Evolutionary conservation across 2,113 vertebrate species (phyloP).

Genomic region (Otolemur garnettii): DNA sequence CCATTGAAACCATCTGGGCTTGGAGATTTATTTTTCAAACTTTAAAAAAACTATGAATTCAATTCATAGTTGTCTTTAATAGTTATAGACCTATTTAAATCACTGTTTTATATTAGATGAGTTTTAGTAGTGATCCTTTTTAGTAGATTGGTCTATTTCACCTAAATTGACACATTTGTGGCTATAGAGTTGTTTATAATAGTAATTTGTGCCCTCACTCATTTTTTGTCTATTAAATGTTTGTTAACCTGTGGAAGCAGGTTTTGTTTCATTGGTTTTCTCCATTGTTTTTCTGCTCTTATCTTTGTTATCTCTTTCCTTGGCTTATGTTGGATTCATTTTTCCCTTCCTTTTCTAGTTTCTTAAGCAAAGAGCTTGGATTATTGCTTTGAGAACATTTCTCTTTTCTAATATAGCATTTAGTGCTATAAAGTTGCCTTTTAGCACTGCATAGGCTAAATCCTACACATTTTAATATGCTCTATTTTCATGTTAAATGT

Average conservation of each 20-base stretch:
- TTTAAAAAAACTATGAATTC: not conserved
- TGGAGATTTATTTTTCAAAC: not conserved
- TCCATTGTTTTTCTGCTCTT: not conserved
- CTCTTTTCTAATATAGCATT: not conserved
- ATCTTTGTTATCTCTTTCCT: not conserved
- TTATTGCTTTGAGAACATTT: not conserved
- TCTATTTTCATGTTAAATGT: not conserved
- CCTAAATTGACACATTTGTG: not conserved
- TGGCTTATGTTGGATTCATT: not conserved
- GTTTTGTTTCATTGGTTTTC: not conserved
- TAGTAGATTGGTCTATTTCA: not conserved
- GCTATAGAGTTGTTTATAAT: not conserved
- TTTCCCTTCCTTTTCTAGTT: not conserved
- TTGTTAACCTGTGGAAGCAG: not conserved
- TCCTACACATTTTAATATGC: not conserved
- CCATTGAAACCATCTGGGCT: not conserved
- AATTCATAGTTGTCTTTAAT: not conserved
- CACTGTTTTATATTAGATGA: not conserved
- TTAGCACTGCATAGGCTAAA: not conserved
- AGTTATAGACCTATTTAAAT: not conserved
- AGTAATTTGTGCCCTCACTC: not conserved
- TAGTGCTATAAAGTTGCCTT: not conserved
- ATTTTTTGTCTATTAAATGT: not conserved
- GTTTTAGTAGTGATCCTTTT: not conserved
- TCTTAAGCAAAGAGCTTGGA: not conserved